phyloP scores from a whole-genome alignment of 2,797 vertebrate species.

The Cirrhinus molitorella region DNA sequence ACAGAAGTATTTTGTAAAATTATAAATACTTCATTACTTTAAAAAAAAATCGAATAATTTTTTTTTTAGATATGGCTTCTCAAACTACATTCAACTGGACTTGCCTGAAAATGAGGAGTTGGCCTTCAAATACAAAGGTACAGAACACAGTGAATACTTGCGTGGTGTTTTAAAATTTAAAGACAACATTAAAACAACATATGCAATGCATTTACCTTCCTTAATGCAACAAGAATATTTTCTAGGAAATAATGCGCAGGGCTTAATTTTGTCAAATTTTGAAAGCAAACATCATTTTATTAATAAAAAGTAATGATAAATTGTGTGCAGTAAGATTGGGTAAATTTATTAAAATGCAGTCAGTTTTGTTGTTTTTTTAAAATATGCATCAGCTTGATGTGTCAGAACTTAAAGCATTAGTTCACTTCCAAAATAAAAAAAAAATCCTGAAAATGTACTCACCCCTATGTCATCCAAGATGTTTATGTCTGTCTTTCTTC shows the following conservation, averaged over 20 bases:
- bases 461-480: too few relatives aligned
- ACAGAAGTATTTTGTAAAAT: background rate
- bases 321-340: background rate
- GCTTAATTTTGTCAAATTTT: background rate
- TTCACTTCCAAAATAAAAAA: too few relatives aligned
- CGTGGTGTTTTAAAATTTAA: background rate
- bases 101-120: slow-evolving; percentile 25
- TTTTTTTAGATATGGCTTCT: slow-evolving; percentile 83
- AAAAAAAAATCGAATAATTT: background rate
- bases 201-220: background rate
- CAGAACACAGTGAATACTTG: background rate
- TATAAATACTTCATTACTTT: background rate
- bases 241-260: background rate
- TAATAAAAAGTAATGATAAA: background rate
- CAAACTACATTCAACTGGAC: slow-evolving; percentile 88
- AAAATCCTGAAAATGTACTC: too few relatives aligned
- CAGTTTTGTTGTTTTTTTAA: background rate
- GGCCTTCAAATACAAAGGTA: slow-evolving; percentile 57
- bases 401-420: background rate
- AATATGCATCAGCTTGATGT: background rate
- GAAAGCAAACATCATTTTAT: background rate
- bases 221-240: background rate
- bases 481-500: too few relatives aligned
- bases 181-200: background rate
- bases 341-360: background rate